A percentile compares a stretch with the other conserved stretches of the same genome.
Evolutionary conservation across 1,140 invertebrate genomes (phyloP).

Genomic region (Hestina assimilis): DNA sequence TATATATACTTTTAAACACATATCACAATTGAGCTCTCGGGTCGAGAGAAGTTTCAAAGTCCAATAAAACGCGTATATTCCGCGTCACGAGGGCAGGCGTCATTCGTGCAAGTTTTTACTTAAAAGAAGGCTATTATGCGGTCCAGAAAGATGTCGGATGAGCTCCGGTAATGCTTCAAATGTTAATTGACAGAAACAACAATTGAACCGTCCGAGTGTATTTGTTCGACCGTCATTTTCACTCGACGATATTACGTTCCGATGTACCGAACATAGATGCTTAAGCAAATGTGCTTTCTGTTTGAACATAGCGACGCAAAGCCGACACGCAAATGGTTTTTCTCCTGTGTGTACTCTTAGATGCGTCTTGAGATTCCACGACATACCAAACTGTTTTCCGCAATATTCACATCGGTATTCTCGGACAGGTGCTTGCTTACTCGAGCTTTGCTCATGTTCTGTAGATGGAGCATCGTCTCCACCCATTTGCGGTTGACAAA

Average conservation of each 20-base stretch:
- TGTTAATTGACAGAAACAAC: slow-evolving; percentile 90
- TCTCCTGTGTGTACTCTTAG: slow-evolving; percentile 91
- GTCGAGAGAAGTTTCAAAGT: slow-evolving; percentile 67
- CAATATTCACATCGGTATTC: slow-evolving; percentile 92
- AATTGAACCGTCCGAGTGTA: slow-evolving; percentile 84
- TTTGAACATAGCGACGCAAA: slow-evolving; percentile 93
- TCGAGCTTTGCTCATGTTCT: slow-evolving; percentile 77
- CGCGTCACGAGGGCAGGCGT: slow-evolving; percentile 66
- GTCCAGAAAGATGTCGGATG: slow-evolving; percentile 90
- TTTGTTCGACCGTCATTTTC: slow-evolving; percentile 84
- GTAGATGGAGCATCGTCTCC: slow-evolving; percentile 78
- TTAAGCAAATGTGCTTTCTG: slow-evolving; percentile 92
- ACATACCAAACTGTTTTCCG: slow-evolving; percentile 93
- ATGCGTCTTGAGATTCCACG: slow-evolving; percentile 93
- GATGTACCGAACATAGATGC: slow-evolving; percentile 91
- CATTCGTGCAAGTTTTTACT: slow-evolving; percentile 91
- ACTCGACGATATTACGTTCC: slow-evolving; percentile 87
- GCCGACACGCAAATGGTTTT: slow-evolving; percentile 91
- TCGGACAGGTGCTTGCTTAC: slow-evolving; percentile 82
- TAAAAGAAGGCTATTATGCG: slow-evolving; percentile 90
- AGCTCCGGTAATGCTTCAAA: slow-evolving; percentile 91
- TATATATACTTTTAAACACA: slow-evolving; percentile 69
- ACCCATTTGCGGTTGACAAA: slow-evolving; percentile 82
- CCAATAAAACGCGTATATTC: slow-evolving; percentile 47
- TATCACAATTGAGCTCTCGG: slow-evolving; percentile 74